These are phyloP conservation scores for Agrypnia vestita DNA, from an alignment of 1,140 invertebrate genomes.

Conservation along the genomic window DNA sequence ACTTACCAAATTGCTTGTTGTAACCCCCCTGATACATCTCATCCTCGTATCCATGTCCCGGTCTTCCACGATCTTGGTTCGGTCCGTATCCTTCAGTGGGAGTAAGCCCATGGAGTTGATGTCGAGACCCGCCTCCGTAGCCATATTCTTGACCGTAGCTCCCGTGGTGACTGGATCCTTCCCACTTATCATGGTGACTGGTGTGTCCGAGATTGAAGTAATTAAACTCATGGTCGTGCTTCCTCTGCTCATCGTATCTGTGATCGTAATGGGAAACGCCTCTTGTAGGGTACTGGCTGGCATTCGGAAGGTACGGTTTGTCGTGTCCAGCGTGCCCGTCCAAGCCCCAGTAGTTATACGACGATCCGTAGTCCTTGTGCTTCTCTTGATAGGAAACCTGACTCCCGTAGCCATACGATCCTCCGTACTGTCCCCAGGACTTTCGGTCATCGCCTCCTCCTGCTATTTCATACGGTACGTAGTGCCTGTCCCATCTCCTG, in stretches of 20 bases:
- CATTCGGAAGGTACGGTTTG: conserved; percentile 54
- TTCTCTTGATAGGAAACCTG: conserved; percentile 17
- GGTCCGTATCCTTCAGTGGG: conserved; percentile 38
- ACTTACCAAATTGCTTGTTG: conserved; percentile 20
- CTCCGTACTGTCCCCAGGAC: conserved; percentile 68
- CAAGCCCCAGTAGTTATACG: conserved; percentile 59
- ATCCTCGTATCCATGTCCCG: conserved; percentile 10
- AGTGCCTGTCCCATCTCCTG: conserved; percentile 57
- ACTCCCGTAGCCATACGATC: conserved; percentile 62
- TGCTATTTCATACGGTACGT: conserved; percentile 58
- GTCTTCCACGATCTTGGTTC: conserved; percentile 21
- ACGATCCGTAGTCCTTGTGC: conserved; percentile 47
- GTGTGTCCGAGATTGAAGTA: conserved; percentile 52
- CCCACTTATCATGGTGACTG: conserved; percentile 43
- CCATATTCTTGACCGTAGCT: neutral
- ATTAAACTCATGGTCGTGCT: conserved; percentile 49
- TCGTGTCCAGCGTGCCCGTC: conserved; percentile 39
- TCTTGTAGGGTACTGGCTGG: conserved; percentile 49
- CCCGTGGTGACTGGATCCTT: conserved; percentile 60
- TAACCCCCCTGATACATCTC: neutral
- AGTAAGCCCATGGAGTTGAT: conserved; percentile 46
- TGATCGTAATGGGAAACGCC: conserved; percentile 45
- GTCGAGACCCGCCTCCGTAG: conserved; percentile 41
- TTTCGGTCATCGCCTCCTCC: conserved; percentile 63
- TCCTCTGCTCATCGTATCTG: conserved; percentile 41